Evolutionary conservation across 2,888 invertebrate species (phyloP).

Genomic region (Pemphredon lugubris): DNA sequence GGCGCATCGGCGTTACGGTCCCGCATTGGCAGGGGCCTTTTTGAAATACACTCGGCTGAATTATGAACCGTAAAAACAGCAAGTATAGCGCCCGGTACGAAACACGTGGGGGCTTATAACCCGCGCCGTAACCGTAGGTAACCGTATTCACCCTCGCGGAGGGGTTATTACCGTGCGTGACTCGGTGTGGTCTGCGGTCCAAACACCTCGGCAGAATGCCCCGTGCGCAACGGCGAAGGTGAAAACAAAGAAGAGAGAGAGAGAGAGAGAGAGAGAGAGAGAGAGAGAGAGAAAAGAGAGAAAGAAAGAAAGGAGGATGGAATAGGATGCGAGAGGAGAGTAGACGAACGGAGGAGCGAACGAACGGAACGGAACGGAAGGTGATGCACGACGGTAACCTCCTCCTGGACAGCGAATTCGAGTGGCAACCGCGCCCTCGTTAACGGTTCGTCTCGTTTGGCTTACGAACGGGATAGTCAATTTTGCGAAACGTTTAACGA

Average conservation of each 20-base stretch:
- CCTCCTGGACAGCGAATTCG: slow-evolving; percentile 58
- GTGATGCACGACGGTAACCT: slow-evolving; percentile 22
- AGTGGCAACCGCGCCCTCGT: slow-evolving; percentile 71
- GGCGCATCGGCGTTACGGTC: slow-evolving; percentile 65
- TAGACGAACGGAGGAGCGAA: slow-evolving; percentile 20
- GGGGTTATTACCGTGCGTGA: slow-evolving; percentile 78
- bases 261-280: slow-evolving; percentile 19
- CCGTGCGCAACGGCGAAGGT: slow-evolving; percentile 56
- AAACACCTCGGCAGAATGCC: slow-evolving; percentile 71
- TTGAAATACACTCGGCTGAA: slow-evolving; percentile 80
- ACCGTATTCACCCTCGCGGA: slow-evolving; percentile 78
- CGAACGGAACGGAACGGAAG: neutral
- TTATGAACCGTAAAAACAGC: slow-evolving; percentile 80
- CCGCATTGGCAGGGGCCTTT: slow-evolving; percentile 79
- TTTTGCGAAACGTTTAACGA: neutral
- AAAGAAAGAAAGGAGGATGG: slow-evolving; percentile 30
- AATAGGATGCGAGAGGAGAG: slow-evolving; percentile 19
- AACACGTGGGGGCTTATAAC: slow-evolving; percentile 71
- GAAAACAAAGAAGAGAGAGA: slow-evolving; percentile 35
- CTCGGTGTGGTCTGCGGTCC: slow-evolving; percentile 79
- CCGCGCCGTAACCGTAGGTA: slow-evolving; percentile 68
- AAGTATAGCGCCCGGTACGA: slow-evolving; percentile 56
- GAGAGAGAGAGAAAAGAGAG: slow-evolving; percentile 17
- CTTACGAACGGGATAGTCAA: slow-evolving; percentile 54
- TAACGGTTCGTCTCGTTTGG: slow-evolving; percentile 72